Evolutionary conservation across 2,888 invertebrate species (phyloP).

Genomic region (Pseudanteris insignis): DNA sequence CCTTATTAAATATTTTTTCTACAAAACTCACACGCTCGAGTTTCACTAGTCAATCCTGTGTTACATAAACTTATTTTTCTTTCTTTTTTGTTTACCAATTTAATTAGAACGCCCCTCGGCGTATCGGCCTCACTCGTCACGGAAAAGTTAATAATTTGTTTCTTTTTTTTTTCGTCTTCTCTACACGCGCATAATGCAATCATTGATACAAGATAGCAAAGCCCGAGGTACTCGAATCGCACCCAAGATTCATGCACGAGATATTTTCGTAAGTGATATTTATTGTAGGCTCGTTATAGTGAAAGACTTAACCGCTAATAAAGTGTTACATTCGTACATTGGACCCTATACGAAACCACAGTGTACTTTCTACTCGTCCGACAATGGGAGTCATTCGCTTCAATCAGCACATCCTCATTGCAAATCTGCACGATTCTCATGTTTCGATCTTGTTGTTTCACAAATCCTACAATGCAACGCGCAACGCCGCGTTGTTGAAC

Average conservation of each 20-base stretch:
- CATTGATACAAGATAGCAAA: conserved; percentile 19
- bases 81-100: background rate
- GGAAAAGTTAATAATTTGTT: background rate
- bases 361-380: conserved; percentile 51
- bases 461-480: conserved; percentile 49
- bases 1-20: no score
- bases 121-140: no score
- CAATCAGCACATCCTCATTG: conserved; percentile 65
- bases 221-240: conserved; percentile 6
- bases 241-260: conserved; percentile 34
- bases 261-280: conserved; percentile 45
- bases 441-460: conserved; percentile 57
- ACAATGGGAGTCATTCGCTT: conserved; percentile 62
- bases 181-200: conserved; percentile 15
- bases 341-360: conserved; percentile 44
- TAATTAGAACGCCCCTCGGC: no score
- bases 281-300: conserved; percentile 45
- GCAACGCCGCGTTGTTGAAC: conserved; percentile 1
- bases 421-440: conserved; percentile 57
- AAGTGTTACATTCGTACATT: conserved; percentile 43
- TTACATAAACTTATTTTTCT: background rate
- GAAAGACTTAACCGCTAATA: conserved; percentile 41
- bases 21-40: no score
- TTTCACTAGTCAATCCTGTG: background rate
- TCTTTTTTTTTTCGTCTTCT: conserved; percentile 1